Percentiles rank a stretch among this genome's conserved stretches.
These are phyloP conservation scores for Machimus rusticus DNA, from an alignment of 2,888 invertebrate genomes.

Conservation along the genomic window DNA sequence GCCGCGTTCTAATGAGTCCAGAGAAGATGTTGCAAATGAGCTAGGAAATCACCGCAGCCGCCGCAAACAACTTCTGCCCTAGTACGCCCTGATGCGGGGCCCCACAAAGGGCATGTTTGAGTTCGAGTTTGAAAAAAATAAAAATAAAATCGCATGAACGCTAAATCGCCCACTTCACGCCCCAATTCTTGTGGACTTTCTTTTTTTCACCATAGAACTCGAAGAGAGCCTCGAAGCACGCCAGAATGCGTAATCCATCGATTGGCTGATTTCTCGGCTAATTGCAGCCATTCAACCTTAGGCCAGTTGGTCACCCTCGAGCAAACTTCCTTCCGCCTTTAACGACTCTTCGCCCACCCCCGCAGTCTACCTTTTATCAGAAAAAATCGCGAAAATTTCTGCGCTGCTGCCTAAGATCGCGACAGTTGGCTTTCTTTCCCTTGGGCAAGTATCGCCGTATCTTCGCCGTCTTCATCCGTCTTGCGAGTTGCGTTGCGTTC, in stretches of 20 bases:
- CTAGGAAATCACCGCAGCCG: neutral
- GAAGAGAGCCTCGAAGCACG: neutral
- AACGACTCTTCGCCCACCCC: neutral
- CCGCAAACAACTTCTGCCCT: neutral
- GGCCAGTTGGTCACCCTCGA: neutral
- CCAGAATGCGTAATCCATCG: neutral
- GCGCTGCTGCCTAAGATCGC: neutral
- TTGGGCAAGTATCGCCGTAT: neutral
- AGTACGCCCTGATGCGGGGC: neutral
- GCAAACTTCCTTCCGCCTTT: neutral
- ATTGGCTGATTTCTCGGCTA: neutral
- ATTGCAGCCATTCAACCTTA: neutral
- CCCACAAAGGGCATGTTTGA: neutral
- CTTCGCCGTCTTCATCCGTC: neutral
- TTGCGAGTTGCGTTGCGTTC: neutral
- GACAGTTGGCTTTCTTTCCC: neutral
- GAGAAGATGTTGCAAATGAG: neutral
- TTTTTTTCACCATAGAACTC: neutral
- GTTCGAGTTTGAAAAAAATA: neutral
- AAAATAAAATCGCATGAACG: neutral
- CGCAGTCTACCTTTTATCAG: neutral
- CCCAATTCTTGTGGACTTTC: neutral
- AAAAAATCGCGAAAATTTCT: neutral
- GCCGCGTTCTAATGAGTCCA: neutral
- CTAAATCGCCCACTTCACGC: neutral